Evolutionary conservation across 1,140 invertebrate species (phyloP).

Genomic region (Papilio machaon): DNA sequence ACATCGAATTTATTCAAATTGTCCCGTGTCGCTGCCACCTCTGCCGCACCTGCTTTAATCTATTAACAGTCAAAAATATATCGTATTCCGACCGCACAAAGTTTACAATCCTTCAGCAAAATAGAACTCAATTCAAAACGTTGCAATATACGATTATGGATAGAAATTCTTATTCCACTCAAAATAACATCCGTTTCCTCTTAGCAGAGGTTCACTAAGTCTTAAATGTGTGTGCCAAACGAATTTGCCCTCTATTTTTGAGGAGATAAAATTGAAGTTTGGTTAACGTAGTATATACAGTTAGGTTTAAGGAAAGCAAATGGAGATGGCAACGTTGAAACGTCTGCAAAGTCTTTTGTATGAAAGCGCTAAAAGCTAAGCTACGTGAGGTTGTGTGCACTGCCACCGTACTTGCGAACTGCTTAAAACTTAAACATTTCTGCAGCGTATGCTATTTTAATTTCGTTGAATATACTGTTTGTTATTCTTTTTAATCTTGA

Average conservation of each 20-base stretch:
- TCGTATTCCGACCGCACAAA: conserved; percentile 31
- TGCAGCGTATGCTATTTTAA: conserved; percentile 32
- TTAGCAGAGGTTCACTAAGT: conserved; percentile 69
- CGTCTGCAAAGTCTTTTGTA: conserved; percentile 58
- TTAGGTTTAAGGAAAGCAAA: conserved; percentile 49
- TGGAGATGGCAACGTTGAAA: conserved; percentile 46
- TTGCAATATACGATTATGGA: conserved; percentile 71
- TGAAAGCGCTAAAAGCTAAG: conserved; percentile 56
- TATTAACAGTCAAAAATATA: conserved; percentile 43
- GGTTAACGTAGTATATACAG: conserved; percentile 13
- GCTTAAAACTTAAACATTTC: conserved; percentile 38
- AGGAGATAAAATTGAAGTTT: conserved; percentile 26
- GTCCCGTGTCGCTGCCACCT: conserved; percentile 63
- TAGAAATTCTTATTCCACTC: conserved; percentile 79
- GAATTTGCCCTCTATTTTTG: conserved; percentile 34
- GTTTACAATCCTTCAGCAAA: conserved; percentile 44
- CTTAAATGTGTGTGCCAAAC: conserved; percentile 4
- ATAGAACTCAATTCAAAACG: conserved; percentile 58
- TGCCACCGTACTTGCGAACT: conserved; percentile 30
- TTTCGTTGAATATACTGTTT: conserved; percentile 37
- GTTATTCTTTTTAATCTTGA: conserved; percentile 10
- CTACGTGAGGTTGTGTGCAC: conserved; percentile 49
- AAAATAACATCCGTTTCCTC: conserved; percentile 77
- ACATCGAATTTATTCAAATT: conserved; percentile 80
- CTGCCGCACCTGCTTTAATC: conserved; percentile 58